Conservation (phyloP, 2,888 invertebrate species). For the Lycocerus yunnanus region DNA sequence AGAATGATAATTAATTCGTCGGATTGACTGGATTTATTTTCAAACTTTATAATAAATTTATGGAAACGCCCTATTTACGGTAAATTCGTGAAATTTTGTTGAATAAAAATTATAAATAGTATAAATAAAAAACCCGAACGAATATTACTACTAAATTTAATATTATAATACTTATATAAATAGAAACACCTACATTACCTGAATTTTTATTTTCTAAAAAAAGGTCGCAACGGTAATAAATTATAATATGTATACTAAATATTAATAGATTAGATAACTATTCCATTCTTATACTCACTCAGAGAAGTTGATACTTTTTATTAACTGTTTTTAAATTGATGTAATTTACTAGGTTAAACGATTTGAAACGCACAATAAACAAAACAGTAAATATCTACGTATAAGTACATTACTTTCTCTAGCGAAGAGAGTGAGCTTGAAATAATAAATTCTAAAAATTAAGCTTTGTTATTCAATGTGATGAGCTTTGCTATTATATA, state of each 20-base stretch:
- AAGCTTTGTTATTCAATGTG: neutral
- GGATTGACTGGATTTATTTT: neutral
- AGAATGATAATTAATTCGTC: neutral
- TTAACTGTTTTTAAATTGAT: neutral
- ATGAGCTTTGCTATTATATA: neutral
- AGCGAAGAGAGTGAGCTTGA: neutral
- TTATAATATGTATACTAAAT: neutral
- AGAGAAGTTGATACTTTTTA: neutral
- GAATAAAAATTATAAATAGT: neutral
- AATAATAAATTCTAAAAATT: neutral
- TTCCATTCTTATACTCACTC: no score
- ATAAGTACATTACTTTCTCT: neutral
- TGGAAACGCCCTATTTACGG: neutral
- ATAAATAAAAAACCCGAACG: neutral
- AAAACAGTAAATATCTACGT: neutral
- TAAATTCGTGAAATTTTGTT: neutral
- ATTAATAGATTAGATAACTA: neutral
- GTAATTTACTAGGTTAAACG: neutral
- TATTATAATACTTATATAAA: neutral
- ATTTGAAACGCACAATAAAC: neutral
- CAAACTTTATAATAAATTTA: neutral
- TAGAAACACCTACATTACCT: neutral
- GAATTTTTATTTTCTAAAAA: neutral
- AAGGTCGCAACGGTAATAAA: neutral
- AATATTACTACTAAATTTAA: neutral